Evolutionary conservation across 2,888 invertebrate species (phyloP), one percentile per base, ranked within the genome.

Genomic region (Epirrhoe alternata): DNA sequence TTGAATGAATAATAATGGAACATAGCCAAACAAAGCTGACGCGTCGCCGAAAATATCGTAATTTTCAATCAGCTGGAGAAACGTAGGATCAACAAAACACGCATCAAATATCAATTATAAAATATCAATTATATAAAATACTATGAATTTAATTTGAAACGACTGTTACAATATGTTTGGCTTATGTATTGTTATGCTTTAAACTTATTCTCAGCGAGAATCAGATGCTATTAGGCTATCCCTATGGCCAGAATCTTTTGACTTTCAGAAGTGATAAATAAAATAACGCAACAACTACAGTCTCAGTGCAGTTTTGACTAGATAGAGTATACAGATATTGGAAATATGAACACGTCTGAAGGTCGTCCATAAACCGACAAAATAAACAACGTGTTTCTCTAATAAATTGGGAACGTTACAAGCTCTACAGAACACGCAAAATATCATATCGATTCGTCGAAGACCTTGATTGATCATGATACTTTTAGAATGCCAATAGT

Each of bases 1-100:
- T 68, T 73, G 64, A 75, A 75, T 76, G 77, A 76, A 76, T 74
- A 75, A 73, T 69, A 70, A 73, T 77, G 76, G 76, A 76, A 69
- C 74, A 55, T 47, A 50, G 77, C 77, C 77, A 77, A 73, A 68
- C 67, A 69, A 66, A 57, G 33, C 65, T 74, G 74, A 76, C 73
- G 69, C 55, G 60, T 56, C 42, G 42, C 51, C 42, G 14, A 55
- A 62, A 72, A 72, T 67, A 72, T 61, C 66, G 8, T 54, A 54
- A 61, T 61, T 51, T 64, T 64, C 57, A 67, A 57, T 62, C 65
- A 68, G 42, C 68, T 58, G 64, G 73, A 68, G 49, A 62, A 59
- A 35, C 17, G 16, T 52, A 50, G 45, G 42, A 51, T 53, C 50
- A 47, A 10, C 51, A 42, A 31, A 17, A 57, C 35, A 24, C 8